Percentiles rank a stretch among this genome's conserved stretches.
phyloP scores from a whole-genome alignment of 1,140 invertebrate species.

The Leptinotarsa undecemlineata region DNA sequence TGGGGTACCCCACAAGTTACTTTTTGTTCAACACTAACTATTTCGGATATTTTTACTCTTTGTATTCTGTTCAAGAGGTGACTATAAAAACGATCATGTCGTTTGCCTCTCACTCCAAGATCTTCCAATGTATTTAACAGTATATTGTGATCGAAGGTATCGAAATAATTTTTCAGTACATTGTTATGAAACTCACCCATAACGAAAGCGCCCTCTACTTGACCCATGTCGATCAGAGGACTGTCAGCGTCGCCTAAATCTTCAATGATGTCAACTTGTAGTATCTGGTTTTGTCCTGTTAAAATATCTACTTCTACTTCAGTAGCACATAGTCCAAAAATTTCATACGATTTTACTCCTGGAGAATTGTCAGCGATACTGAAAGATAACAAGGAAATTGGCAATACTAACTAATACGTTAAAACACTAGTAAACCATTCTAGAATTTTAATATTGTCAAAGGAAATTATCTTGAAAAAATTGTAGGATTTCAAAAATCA shows the following conservation, averaged over 20 bases:
- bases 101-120: too few relatives aligned
- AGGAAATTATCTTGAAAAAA: too few relatives aligned
- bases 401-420: not conserved
- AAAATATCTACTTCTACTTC: constrained; percentile 70
- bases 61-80: too few relatives aligned
- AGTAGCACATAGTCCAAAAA: constrained; percentile 43
- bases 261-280: constrained; percentile 74
- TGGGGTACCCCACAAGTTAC: too few relatives aligned
- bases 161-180: not conserved
- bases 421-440: constrained; percentile 2
- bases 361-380: not conserved
- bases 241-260: constrained; percentile 77
- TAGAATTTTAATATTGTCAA: constrained; percentile 16
- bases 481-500: too few relatives aligned
- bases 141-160: too few relatives aligned
- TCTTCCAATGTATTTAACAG: too few relatives aligned
- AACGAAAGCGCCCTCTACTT: constrained; percentile 83
- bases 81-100: too few relatives aligned
- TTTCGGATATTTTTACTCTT: too few relatives aligned
- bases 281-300: constrained; percentile 70
- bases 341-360: constrained; percentile 25
- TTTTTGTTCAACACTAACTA: too few relatives aligned
- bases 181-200: constrained; percentile 65
- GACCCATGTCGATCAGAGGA: constrained; percentile 81
- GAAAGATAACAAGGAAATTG: not conserved